Base-by-base conservation (phyloP, 2,888 invertebrate genomes). In the Melipona bicolor region DNA sequence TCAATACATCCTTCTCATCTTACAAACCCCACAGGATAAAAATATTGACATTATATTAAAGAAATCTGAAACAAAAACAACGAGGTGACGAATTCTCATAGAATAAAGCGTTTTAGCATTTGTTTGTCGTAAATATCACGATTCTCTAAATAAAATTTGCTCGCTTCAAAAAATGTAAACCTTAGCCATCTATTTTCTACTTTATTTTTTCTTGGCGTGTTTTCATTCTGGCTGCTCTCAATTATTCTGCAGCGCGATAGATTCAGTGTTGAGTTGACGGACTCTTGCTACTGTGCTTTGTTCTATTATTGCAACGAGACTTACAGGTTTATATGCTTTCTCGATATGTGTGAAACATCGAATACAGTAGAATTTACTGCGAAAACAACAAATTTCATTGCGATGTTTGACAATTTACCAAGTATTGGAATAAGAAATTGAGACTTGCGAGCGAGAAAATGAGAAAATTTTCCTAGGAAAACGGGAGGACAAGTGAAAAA, bases 331-430 rank as follows among this genome's bases (percentile, higher is more conserved):
- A 36, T 36, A 36, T 65, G 64, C 56, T 65, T 62, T 52, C 65
- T 52, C 81, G 81, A 87, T 77, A 84, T 79, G 69, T 50, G 87
- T 27, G 87, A 81, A 89, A 87, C 79, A 77, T 85, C 76, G 81
- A 88, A 89, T 85, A 89, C 85, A 87, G 74, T 80, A 62, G 81
- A 73, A 84, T 87, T 75, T 76, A 73, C 76, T 82, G 86, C 83
- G 83, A 85, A 85, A 79, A 79, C 86, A 82, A 89, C 90, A 87
- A 89, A 89, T 89, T 78, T 75, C 71, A 49, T 50, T 36, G 76
- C 50, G 73, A 79, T 74, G 78, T 86, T 36, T 73, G 81, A 81
- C 85, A 90, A 89, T 90, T 89, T 89, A 81, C 79, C 85, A 87
- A 85, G 82, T 87, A 83, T 80, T 67, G 56, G 54, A 73, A 64